Conservation (phyloP, 2,888 invertebrate genomes). For the Aethes cnicana region DNA sequence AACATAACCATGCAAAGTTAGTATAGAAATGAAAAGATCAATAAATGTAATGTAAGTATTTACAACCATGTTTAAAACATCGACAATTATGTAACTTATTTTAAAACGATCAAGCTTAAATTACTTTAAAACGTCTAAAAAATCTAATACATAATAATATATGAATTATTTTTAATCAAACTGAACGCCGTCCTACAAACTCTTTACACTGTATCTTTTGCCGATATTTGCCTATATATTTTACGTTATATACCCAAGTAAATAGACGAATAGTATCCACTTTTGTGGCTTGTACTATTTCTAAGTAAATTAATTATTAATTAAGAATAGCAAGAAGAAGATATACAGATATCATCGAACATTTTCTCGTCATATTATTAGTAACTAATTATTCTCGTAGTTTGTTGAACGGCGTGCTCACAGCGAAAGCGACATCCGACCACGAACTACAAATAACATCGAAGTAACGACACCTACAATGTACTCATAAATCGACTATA, state of each 20-base stretch:
- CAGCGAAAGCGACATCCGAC: slow-evolving; percentile 16
- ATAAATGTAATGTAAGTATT: neutral
- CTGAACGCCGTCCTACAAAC: neutral
- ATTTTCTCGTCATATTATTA: too few species aligned
- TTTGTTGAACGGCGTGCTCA: slow-evolving; percentile 5
- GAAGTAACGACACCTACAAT: slow-evolving; percentile 14
- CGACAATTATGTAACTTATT: neutral
- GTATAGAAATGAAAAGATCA: neutral
- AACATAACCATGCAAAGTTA: neutral
- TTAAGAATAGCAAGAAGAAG: too few species aligned
- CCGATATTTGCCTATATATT: too few species aligned
- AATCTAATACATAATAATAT: neutral
- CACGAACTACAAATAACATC: slow-evolving; percentile 18
- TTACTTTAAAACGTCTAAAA: neutral
- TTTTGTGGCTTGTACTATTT: too few species aligned
- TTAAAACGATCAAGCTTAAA: slow-evolving; percentile 1
- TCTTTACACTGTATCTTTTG: too few species aligned
- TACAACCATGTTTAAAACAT: neutral
- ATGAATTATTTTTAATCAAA: neutral
- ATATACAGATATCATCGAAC: too few species aligned
- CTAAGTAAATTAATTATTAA: too few species aligned
- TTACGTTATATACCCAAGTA: too few species aligned
- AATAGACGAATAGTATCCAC: too few species aligned
- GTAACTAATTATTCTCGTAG: too few species aligned
- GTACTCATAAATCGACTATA: neutral